phyloP scores from a whole-genome alignment of 2,888 invertebrate species.

The Eristalis pertinax region DNA sequence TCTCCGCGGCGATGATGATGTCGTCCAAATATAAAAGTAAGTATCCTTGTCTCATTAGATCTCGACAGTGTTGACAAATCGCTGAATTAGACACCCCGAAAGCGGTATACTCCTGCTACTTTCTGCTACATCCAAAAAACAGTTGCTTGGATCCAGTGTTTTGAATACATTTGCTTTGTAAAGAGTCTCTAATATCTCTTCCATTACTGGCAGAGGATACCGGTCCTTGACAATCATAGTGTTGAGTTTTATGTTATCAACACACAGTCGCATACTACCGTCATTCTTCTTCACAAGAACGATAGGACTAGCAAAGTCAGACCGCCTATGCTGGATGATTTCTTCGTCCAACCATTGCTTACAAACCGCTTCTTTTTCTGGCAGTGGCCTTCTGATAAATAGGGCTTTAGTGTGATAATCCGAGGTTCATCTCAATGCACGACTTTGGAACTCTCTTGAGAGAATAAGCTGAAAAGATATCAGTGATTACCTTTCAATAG shows the following conservation, averaged over 20 bases:
- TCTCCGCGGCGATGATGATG: neutral
- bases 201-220: too few relatives aligned
- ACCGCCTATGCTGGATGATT: conserved; percentile 4
- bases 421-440: conserved; percentile 5
- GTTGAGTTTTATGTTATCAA: conserved; percentile 59
- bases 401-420: neutral
- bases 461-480: neutral
- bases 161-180: too few relatives aligned
- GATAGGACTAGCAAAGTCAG: conserved; percentile 11
- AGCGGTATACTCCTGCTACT: neutral
- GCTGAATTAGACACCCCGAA: conserved; percentile 6
- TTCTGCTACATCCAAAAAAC: neutral
- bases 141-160: too few relatives aligned
- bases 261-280: conserved; percentile 33
- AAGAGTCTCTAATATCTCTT: too few relatives aligned
- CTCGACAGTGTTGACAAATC: neutral
- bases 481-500: neutral
- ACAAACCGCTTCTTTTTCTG: neutral
- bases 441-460: neutral
- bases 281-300: conserved; percentile 17
- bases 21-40: neutral
- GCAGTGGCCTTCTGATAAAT: too few relatives aligned
- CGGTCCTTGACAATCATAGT: neutral
- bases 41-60: neutral
- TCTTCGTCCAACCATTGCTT: conserved; percentile 10